These are phyloP conservation scores for Corvus cornix DNA, from an alignment of 2,113 vertebrate genomes.

Conservation along the genomic window DNA sequence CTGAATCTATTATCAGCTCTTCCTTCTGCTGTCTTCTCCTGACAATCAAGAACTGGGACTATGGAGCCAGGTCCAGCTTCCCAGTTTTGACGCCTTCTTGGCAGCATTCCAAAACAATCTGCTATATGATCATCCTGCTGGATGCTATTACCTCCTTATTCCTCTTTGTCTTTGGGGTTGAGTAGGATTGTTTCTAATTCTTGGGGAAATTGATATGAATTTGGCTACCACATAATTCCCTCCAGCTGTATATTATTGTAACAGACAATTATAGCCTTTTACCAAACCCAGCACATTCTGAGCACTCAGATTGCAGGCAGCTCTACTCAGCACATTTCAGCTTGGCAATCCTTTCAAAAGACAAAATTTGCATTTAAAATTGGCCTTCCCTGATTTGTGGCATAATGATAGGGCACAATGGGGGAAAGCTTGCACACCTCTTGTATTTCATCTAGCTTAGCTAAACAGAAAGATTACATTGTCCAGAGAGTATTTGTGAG, in stretches of 20 bases:
- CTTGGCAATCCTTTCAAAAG: not conserved
- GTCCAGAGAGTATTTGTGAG: not conserved
- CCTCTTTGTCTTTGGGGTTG: not conserved
- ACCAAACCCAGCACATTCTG: not conserved
- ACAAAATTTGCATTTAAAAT: conserved; percentile 33
- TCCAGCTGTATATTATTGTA: conserved; percentile 34
- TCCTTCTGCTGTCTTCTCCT: not conserved
- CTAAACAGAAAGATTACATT: not conserved
- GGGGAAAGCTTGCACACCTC: not conserved
- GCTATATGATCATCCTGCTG: not conserved
- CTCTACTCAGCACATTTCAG: not conserved
- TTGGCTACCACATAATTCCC: not conserved
- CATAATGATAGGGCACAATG: not conserved
- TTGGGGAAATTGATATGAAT: not conserved
- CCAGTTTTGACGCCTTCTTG: not conserved
- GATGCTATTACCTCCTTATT: not conserved
- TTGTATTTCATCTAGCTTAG: not conserved
- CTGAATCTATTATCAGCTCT: not conserved
- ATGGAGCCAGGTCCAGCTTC: not conserved
- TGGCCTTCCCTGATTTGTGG: not conserved
- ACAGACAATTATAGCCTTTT: conserved; percentile 24
- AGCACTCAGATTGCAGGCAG: not conserved
- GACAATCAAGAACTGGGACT: not conserved
- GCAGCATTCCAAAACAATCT: not conserved
- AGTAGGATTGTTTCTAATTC: not conserved